Conservation (phyloP, 2,888 invertebrate species). For the Psococerastis gibbosa region DNA sequence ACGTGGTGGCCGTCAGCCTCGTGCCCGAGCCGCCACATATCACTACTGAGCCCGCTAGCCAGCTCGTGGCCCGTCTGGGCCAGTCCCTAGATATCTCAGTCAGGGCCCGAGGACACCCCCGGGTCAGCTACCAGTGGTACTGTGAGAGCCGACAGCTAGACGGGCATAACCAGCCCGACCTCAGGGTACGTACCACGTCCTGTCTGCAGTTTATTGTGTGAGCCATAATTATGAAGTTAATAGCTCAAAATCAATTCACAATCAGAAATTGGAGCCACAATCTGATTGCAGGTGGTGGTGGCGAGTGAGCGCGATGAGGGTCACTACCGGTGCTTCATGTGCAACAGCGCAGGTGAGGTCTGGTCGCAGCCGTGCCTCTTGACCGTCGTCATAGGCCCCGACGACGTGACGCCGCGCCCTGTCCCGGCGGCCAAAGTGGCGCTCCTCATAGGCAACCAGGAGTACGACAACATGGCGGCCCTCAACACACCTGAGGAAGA, state of each 20-base stretch:
- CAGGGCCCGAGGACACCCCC: slow-evolving; percentile 16
- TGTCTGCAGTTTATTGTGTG: too few relatives aligned
- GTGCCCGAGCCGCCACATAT: slow-evolving; percentile 16
- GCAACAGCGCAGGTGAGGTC: slow-evolving; percentile 16
- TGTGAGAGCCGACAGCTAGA: slow-evolving; percentile 15
- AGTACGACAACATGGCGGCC: slow-evolving; percentile 16
- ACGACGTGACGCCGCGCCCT: not conserved
- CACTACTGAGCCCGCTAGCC: slow-evolving; percentile 15
- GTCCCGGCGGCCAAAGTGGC: slow-evolving; percentile 20
- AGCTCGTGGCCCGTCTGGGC: slow-evolving; percentile 14
- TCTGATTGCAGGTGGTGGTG: too few relatives aligned
- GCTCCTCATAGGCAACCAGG: slow-evolving; percentile 20
- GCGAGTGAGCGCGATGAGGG: slow-evolving; percentile 16
- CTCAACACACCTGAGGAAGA: slow-evolving; percentile 20
- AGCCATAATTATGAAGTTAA: too few relatives aligned
- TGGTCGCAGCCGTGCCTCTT: slow-evolving; percentile 14
- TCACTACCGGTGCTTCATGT: slow-evolving; percentile 17
- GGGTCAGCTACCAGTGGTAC: slow-evolving; percentile 17
- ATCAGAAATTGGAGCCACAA: too few relatives aligned
- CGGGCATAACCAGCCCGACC: slow-evolving; percentile 11
- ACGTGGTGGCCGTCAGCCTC: slow-evolving; percentile 15
- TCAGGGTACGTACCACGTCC: slow-evolving; percentile 13
- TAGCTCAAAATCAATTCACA: too few relatives aligned
- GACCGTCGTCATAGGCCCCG: slow-evolving; percentile 8
- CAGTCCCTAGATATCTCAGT: slow-evolving; percentile 14